Base-by-base conservation (phyloP, 2,888 invertebrate species). In the Calameuta pallipes region DNA sequence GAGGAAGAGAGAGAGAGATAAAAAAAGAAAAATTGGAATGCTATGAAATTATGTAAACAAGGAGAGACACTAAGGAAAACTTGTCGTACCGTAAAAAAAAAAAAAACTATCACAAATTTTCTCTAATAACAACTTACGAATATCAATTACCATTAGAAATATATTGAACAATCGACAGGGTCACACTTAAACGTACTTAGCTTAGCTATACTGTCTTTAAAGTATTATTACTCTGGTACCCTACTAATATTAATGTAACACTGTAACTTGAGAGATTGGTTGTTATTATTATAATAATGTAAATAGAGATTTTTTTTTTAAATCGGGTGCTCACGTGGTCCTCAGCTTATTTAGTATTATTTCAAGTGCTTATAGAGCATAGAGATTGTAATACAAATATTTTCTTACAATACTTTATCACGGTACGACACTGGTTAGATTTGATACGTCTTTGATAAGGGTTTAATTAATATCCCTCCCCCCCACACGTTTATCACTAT, bases 231-330 rank as follows among this genome's bases (percentile, higher is more conserved):
- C 23, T 56, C 41, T 56, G 41, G 23, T 56, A 56, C 23, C 41
- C 23, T 56, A 56, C 23, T 56, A 56, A 56, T 56, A 56, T 56
- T 56, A 56, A 56, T 56, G 23, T 56, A 56, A 68, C 74, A 70
- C n/a, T 68, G 56, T 37, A 68, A 76, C 56, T 11, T 23, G 41
- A 56, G 23, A 56, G 23, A 56, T 33, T 69, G 31, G n/a, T 37
- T 23, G 41, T 76, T 78, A 75, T 33, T 70, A 41, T 78, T 41
- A 75, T 78, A 13, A 69, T 36, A 30, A 33, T 56, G 31, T 15
- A 31, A 71, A 33, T 34, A 9, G 41, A 41, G 41, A 56, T 56
- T 56, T 56, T 56, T 33, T 33, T 33, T 56, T 56, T 56, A 30
- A 31, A 30, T 34, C 13, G 31, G 71, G 71, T 71, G n/a, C 30